Base-by-base conservation (phyloP, 2,797 vertebrate species). In the Merluccius polli region DNA sequence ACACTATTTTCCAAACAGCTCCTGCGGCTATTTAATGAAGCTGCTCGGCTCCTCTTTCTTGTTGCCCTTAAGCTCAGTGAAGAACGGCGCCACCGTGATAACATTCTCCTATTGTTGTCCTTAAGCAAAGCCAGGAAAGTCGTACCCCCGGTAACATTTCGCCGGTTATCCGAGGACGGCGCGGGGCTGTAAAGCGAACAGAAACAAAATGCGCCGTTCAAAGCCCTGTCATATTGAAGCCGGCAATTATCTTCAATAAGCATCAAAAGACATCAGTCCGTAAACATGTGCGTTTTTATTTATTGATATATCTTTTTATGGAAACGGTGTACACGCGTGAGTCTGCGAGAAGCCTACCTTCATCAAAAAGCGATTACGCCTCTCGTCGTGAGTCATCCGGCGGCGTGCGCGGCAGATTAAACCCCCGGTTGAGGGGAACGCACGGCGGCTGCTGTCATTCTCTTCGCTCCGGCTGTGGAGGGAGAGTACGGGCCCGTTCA, bases 151-250 rank as follows among this genome's bases (percentile, higher is more conserved):
- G 33, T 35, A 35, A 35, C 33, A 35, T 35, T 35, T 8, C 33
- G 8, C 3, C 33, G 33, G 33, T 35, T 35, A 3, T n/a, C n/a
- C n/a, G n/a, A n/a, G n/a, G n/a, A n/a, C n/a, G n/a, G n/a, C n/a
- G n/a, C n/a, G n/a, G 8, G 33, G 33, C 33, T 8, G 33, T 8
- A 35, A 35, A 35, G 33, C 33, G 33, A 35, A 35, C 3, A 35
- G 3, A 35, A 38, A 24, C 7, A n/a, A n/a, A 6, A 59, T 33
- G n/a, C 33, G 18, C 21, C 2, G 68, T 33, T 18, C 68, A 31
- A 76, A 76, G 73, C 73, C 24, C 83, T 68, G 71, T 33, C 75
- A 86, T 88, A 89, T 86, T 87, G 82, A 27, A 86, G 76, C 31
- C 71, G 27, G 77, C 30, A 76, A 71, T 75, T 80, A 80, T 73